Base-by-base conservation (phyloP, 2,113 vertebrate genomes). In the Nycticebus coucang region DNA sequence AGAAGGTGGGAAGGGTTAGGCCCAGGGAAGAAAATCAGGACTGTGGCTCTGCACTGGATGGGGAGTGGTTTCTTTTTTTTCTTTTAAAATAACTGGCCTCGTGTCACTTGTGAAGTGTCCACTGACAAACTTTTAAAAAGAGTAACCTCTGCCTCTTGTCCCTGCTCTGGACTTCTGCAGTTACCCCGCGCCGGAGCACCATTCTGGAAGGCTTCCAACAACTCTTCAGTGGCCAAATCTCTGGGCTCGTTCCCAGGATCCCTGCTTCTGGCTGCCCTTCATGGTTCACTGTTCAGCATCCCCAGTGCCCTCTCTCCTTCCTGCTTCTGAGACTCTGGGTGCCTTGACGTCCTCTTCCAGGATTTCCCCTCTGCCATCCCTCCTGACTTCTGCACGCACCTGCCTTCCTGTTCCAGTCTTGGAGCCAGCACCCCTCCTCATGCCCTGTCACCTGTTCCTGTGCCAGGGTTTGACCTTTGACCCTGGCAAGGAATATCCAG, bases 171-270 rank as follows among this genome's bases (percentile, higher is more conserved):
- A 3, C 21, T 35, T 68, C 41, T n/a, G 3, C 13, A 3, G 30
- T 74, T 19, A 7, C 12, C 0, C 24, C 26, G 13, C 0, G 15
- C 26, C 7, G 13, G 45, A 87, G 57, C 2, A 0, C 26, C 21
- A 1, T 21, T 66, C 55, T 21, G 79, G 64, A 82, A 96, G 72
- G 30, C n/a, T 64, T 78, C 71, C 19, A 14, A 2, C 26, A 68
- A 0, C 45, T 7, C 50, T 57, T 18, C 0, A 5, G 50, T 83
- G 50, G 7, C 55, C 79, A 66, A 0, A 24, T 35, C 24, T 79
- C 53, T 9, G 14, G 33, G 68, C 26, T 3, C 4, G n/a, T 53
- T 59, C 35, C 33, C 33, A 0, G 85, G 26, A 4, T 10, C 59
- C 33, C 57, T 50, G 35, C 37, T 18, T 6, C 7, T 11, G 37